Percentiles rank a stretch among this genome's conserved stretches.
These are phyloP conservation scores for Holotrichia oblita DNA, from an alignment of 1,140 invertebrate species.

Conservation along the genomic window DNA sequence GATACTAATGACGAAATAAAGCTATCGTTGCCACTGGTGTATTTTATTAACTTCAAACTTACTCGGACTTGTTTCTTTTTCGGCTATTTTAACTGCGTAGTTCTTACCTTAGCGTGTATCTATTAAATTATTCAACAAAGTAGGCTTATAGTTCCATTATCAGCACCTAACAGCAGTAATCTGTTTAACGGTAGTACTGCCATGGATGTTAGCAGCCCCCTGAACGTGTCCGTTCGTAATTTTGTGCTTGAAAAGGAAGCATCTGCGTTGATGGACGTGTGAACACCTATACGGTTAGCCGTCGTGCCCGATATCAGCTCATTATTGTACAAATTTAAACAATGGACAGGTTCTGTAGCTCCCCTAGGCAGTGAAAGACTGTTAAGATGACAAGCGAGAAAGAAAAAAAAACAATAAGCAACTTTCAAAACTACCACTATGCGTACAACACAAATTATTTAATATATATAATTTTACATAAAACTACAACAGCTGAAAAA, in stretches of 20 bases:
- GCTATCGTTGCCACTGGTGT: not conserved
- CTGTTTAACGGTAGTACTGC: constrained; percentile 88
- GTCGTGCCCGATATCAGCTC: constrained; percentile 85
- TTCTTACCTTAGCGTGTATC: not conserved
- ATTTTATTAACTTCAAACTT: not conserved
- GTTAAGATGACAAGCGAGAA: constrained; percentile 40
- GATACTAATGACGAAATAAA: not conserved
- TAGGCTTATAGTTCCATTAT: constrained; percentile 87
- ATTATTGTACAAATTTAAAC: constrained; percentile 76
- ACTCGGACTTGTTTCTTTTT: not conserved
- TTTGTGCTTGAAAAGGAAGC: constrained; percentile 85
- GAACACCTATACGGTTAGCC: constrained; percentile 90
- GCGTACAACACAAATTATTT: not conserved
- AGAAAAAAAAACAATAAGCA: constrained; percentile 12
- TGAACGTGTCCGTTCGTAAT: constrained; percentile 88
- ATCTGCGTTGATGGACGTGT: constrained; percentile 77
- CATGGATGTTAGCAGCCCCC: constrained; percentile 90
- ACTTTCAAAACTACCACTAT: not conserved
- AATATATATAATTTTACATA: too few relatives aligned
- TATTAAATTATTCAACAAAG: constrained; percentile 73
- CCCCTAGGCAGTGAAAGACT: constrained; percentile 67
- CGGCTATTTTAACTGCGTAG: not conserved
- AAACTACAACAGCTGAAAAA: too few relatives aligned
- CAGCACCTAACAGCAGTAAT: constrained; percentile 86
- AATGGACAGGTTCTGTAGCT: constrained; percentile 89